Evolutionary conservation across 2,888 invertebrate genomes (phyloP).

Genomic region (Pachliopta kotzebuea): DNA sequence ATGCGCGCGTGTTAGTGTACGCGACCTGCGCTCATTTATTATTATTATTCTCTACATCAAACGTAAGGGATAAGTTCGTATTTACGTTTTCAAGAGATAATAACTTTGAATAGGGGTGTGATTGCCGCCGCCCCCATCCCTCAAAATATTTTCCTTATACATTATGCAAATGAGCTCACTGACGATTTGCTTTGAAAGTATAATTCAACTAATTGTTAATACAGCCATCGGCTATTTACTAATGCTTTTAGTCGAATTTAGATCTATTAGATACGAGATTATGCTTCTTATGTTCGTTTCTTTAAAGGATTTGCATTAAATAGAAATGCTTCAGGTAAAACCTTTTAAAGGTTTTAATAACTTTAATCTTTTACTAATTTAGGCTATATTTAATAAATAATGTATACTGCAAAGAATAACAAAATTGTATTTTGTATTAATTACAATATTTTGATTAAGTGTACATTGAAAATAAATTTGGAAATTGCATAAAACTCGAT

Average conservation of each 20-base stretch:
- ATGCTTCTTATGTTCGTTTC: constrained; percentile 5
- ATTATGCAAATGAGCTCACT: constrained; percentile 45
- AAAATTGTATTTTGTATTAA: too few species aligned
- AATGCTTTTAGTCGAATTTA: constrained; percentile 30
- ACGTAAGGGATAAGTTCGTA: constrained; percentile 10
- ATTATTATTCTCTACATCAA: constrained; percentile 12
- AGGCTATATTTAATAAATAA: too few species aligned
- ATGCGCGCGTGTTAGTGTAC: background rate
- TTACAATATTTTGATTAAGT: too few species aligned
- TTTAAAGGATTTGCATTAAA: constrained; percentile 14
- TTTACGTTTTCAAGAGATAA: constrained; percentile 23
- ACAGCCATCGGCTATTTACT: constrained; percentile 45
- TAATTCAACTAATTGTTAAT: constrained; percentile 51
- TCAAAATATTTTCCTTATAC: constrained; percentile 50
- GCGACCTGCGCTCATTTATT: too few species aligned
- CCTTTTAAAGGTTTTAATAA: background rate
- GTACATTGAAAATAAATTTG: background rate
- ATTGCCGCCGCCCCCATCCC: constrained; percentile 34
- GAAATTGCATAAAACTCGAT: background rate
- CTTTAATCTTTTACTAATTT: too few species aligned
- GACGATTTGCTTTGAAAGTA: constrained; percentile 42
- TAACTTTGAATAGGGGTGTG: constrained; percentile 33
- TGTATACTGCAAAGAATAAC: too few species aligned
- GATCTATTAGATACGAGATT: constrained; percentile 28
- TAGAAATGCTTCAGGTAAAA: constrained; percentile 1